A percentile compares a stretch with the other conserved stretches of the same genome.
phyloP scores from a whole-genome alignment of 2,113 vertebrate species.

The Podarcis muralis region DNA sequence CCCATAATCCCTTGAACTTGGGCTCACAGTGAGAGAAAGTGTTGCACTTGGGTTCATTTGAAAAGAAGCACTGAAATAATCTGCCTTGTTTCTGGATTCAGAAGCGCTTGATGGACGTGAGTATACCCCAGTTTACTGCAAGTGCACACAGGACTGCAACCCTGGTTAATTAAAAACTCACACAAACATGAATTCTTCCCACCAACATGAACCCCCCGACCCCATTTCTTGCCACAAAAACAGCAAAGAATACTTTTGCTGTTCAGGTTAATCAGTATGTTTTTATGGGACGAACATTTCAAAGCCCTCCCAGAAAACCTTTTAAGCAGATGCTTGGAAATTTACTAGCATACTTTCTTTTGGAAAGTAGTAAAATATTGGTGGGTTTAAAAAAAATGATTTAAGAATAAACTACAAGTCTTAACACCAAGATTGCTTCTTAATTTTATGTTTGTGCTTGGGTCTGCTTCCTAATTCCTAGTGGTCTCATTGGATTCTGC shows the following conservation, averaged over 20 bases:
- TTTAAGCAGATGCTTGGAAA: neutral
- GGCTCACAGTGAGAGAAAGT: neutral
- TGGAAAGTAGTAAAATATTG: neutral
- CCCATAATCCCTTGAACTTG: too few relatives aligned
- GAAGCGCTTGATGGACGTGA: neutral
- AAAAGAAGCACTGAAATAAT: neutral
- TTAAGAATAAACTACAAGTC: neutral
- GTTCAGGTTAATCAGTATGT: neutral
- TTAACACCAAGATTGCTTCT: neutral
- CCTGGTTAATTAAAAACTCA: neutral
- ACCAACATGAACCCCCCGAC: neutral
- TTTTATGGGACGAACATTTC: neutral
- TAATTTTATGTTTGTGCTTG: neutral
- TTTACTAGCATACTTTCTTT: neutral
- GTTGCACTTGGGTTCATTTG: neutral
- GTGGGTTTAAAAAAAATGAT: neutral
- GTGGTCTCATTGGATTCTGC: neutral
- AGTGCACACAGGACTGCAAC: too few relatives aligned
- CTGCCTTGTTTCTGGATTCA: neutral
- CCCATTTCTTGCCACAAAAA: neutral
- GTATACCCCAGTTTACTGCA: neutral
- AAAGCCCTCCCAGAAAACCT: accelerated
- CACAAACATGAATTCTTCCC: neutral
- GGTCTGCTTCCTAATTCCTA: neutral
- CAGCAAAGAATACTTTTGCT: neutral